These are phyloP conservation scores for Caenorhabditis doughertyi DNA, from an alignment of 2,888 invertebrate genomes.

Conservation along the genomic window DNA sequence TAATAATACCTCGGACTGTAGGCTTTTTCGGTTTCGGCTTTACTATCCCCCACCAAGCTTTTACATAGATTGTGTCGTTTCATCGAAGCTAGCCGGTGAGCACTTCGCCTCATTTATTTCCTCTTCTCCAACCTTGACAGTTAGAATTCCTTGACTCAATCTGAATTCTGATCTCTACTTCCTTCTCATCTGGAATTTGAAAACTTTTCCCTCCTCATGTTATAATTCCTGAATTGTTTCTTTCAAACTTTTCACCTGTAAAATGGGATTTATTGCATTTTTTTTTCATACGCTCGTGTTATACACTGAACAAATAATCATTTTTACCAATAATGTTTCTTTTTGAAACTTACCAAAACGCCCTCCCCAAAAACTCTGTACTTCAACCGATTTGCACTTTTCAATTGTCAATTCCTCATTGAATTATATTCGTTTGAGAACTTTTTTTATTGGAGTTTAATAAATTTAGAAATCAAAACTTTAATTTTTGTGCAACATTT, in stretches of 20 bases:
- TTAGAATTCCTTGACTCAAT: slow-evolving; percentile 61
- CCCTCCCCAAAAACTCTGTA: slow-evolving; percentile 48
- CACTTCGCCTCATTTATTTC: slow-evolving; percentile 25
- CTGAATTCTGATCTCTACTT: slow-evolving; percentile 54
- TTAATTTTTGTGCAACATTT: background rate
- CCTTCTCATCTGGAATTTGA: background rate
- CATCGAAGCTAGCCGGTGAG: slow-evolving; percentile 63
- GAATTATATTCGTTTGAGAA: slow-evolving; percentile 22
- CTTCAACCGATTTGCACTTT: slow-evolving; percentile 46
- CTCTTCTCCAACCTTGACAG: slow-evolving; percentile 44
- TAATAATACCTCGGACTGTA: slow-evolving; percentile 36
- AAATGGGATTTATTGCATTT: background rate
- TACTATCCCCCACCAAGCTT: slow-evolving; percentile 30
- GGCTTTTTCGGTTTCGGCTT: slow-evolving; percentile 55
- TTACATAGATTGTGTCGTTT: slow-evolving; percentile 44
- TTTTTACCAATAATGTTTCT: background rate
- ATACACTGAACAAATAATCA: slow-evolving; percentile 14
- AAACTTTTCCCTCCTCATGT: background rate
- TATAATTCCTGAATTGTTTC: background rate
- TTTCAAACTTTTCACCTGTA: background rate
- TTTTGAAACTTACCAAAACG: background rate
- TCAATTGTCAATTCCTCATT: slow-evolving; percentile 13
- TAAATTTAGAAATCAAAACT: slow-evolving; percentile 19
- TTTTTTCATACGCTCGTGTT: slow-evolving; percentile 19
- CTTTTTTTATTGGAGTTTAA: slow-evolving; percentile 25